Evolutionary conservation across 2,113 vertebrate genomes (phyloP), one percentile per base, ranked within the genome.

Genomic region (Eudorcas thomsonii): DNA sequence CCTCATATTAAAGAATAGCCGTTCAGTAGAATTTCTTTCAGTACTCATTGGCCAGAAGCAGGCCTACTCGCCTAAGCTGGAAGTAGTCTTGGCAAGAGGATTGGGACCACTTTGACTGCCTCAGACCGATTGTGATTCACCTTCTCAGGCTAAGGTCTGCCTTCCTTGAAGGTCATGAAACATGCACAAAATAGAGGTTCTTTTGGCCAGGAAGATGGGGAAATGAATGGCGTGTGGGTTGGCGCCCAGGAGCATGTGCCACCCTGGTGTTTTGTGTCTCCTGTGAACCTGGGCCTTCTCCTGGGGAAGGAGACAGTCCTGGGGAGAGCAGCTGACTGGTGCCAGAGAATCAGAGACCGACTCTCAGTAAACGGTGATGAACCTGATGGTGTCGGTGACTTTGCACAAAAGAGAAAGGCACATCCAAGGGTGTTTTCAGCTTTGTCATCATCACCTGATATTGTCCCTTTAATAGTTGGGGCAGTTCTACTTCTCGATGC

Each of bases 401-500:
- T 98, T 96, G 96, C 89, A 96, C 62, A 93, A 97, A 95, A 97
- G 86, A 87, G 92, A 96, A 91, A 97, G 88, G 78, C 78, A 45
- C 71, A 96, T 86, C 57, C 55, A 80, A 80, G 93, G 60, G 39
- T 93, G 83, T 78, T 92, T 96, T 98, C n/a, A 96, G 95, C 97
- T 96, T 95, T 97, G 97, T 98, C 98, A 98, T 98, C 91, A 77
- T 98, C 94, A 95, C 86, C 94, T 85, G 96, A 97, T 93, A 43
- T 19, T 90, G 97, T 94, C 85, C 96, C 96, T 94, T 94, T 88
- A 86, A 80, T 94, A 89, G 93, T 85, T 88, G 97, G 87, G 97
- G 89, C 95, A 96, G 74, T 88, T 96, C 94, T 94, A 83, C 97
- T 98, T 97, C 88, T 67, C 74, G 88, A 97, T 98, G 97, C 97